Conservation (phyloP, 2,888 invertebrate species). For the Acheta domesticus region DNA sequence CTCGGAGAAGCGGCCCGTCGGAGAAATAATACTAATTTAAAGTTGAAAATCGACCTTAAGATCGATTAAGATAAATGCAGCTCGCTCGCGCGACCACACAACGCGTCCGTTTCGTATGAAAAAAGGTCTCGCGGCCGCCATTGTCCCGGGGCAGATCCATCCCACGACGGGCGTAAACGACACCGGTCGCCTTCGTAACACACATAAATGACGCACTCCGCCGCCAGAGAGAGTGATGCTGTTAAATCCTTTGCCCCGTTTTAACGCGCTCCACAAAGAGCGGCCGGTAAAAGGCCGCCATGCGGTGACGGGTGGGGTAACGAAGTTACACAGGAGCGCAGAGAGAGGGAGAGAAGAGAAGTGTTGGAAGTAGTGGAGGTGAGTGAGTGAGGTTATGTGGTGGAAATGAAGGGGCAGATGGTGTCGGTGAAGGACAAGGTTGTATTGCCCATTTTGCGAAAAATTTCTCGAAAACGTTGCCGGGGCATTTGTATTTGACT, state of each 20-base stretch:
- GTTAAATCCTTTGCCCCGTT: background rate
- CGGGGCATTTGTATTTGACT: no score
- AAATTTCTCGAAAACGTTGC: no score
- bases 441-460: no score
- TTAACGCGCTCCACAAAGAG: background rate
- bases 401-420: no score
- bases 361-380: no score
- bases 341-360: no score
- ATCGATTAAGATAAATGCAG: constrained; percentile 18
- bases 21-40: background rate
- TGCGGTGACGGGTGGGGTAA: no score
- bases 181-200: background rate
- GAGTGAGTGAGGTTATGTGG: no score
- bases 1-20: background rate
- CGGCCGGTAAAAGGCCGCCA: no score
- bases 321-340: no score
- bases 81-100: background rate
- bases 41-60: background rate
- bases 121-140: background rate
- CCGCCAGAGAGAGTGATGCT: background rate
- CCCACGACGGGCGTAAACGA: background rate
- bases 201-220: background rate
- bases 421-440: no score
- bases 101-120: background rate
- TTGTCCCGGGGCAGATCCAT: background rate